phyloP scores from a whole-genome alignment of 2,888 invertebrate species.

The Corythucha ciliata region DNA sequence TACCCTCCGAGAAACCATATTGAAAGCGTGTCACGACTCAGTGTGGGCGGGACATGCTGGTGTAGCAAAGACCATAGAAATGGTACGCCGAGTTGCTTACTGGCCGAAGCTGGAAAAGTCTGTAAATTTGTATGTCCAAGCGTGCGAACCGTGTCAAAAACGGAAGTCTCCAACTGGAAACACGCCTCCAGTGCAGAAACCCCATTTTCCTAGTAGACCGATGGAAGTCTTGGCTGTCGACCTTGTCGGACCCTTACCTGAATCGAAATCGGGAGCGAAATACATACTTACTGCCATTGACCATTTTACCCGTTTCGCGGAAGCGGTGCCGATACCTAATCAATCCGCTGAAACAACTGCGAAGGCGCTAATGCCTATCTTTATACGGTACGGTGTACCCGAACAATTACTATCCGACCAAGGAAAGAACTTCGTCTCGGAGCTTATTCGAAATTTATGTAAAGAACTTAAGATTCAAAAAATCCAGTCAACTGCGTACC shows the following conservation, averaged over 20 bases:
- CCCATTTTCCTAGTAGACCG: neutral
- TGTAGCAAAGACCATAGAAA: neutral
- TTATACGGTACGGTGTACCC: neutral
- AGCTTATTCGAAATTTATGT: neutral
- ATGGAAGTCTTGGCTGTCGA: neutral
- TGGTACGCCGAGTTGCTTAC: neutral
- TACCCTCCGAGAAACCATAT: neutral
- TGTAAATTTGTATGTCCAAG: neutral
- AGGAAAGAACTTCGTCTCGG: neutral
- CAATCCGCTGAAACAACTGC: neutral
- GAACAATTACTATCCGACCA: neutral
- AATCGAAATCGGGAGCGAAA: neutral
- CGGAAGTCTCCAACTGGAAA: neutral
- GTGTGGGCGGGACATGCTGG: neutral
- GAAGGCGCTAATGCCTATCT: constrained; percentile 7
- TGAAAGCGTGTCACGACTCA: neutral
- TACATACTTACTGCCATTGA: neutral
- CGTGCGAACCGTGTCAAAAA: neutral
- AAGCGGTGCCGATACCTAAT: neutral
- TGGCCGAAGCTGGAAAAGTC: neutral
- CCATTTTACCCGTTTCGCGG: neutral
- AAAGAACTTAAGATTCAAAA: neutral
- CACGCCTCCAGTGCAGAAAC: neutral
- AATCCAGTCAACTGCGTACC: neutral
- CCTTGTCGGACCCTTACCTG: neutral